Conservation (phyloP, 2,888 invertebrate genomes). For the Lasius platythorax region DNA sequence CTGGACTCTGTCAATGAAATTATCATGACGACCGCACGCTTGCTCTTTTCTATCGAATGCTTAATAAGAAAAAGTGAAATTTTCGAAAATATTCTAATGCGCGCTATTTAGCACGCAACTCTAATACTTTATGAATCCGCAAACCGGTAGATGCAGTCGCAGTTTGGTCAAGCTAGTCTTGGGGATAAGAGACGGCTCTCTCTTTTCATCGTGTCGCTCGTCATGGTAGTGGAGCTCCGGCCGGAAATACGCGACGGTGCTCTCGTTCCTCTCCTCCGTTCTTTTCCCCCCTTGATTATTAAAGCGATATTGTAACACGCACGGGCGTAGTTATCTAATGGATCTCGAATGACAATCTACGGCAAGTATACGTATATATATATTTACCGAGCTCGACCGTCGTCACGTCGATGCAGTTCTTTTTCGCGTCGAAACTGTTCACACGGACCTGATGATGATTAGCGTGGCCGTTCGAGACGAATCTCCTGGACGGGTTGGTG, state of each 20-base stretch:
- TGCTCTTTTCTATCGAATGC: neutral
- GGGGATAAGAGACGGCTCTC: conserved; percentile 6
- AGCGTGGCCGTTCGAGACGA: conserved; percentile 79
- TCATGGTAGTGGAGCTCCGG: conserved; percentile 58
- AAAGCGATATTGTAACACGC: conserved; percentile 1
- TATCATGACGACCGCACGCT: neutral
- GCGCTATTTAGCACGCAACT: neutral
- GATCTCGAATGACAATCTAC: conserved; percentile 47
- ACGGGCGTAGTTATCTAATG: conserved; percentile 4
- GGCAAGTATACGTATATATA: conserved; percentile 58
- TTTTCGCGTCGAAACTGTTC: conserved; percentile 81
- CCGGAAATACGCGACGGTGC: conserved; percentile 73
- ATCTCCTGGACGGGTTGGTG: conserved; percentile 80
- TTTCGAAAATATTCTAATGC: conserved; percentile 6
- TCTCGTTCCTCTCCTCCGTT: conserved; percentile 49
- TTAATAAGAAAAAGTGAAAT: conserved; percentile 34
- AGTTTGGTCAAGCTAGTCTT: conserved; percentile 2
- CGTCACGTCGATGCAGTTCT: conserved; percentile 80
- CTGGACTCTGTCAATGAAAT: neutral
- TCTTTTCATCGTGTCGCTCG: conserved; percentile 31
- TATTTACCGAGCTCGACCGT: conserved; percentile 82
- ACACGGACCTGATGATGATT: conserved; percentile 79
- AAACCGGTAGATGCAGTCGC: conserved; percentile 22
- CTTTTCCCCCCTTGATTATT: conserved; percentile 62
- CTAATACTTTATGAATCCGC: conserved; percentile 12